Evolutionary conservation across 2,797 vertebrate species (phyloP).

Genomic region (Poecilia velifera): DNA sequence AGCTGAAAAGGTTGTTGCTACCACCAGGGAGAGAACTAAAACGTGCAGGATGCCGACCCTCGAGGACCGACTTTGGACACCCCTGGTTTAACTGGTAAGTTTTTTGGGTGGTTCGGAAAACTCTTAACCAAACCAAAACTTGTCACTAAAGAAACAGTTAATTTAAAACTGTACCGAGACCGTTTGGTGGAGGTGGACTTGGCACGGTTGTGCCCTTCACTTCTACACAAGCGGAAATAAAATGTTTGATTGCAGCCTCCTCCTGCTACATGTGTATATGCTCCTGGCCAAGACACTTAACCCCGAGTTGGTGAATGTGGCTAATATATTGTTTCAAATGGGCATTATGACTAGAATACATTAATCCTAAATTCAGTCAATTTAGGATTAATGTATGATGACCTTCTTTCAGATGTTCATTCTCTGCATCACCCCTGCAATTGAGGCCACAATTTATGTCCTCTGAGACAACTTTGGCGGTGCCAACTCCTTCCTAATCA

Average conservation of each 20-base stretch:
- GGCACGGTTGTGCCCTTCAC: neutral
- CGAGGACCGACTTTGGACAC: too few species aligned
- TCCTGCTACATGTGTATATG: neutral
- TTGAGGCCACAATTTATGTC: neutral
- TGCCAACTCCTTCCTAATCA: neutral
- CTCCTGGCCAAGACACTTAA: neutral
- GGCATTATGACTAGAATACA: neutral
- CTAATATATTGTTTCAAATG: neutral
- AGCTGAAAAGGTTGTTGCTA: too few species aligned
- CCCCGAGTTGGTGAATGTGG: neutral
- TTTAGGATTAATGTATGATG: too few species aligned
- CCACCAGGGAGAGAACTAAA: too few species aligned
- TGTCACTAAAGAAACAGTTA: neutral
- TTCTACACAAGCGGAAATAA: neutral
- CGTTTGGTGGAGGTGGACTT: too few species aligned
- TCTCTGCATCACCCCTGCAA: neutral
- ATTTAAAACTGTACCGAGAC: neutral
- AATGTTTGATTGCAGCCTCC: neutral
- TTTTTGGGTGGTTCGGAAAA: neutral
- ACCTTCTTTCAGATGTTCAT: neutral
- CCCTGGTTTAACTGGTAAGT: neutral
- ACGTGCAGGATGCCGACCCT: too few species aligned
- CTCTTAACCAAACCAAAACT: neutral
- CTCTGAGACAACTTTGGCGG: neutral
- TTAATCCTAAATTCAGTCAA: too few species aligned